A percentile compares a stretch with the other conserved stretches of the same genome.
Evolutionary conservation across 1,140 invertebrate genomes (phyloP).

Genomic region (Papilio polytes): DNA sequence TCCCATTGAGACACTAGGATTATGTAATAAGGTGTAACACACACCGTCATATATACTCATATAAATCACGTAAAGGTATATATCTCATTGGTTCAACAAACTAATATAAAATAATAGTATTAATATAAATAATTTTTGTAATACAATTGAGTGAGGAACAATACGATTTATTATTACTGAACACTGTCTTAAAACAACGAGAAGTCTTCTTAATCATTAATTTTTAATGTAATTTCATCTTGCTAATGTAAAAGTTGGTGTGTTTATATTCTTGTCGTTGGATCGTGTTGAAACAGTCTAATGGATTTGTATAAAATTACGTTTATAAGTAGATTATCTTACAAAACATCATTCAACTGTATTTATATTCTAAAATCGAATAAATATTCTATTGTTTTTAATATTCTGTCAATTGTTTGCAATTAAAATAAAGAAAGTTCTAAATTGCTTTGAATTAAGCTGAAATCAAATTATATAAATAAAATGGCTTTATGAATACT

Average conservation of each 20-base stretch:
- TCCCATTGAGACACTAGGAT: no score
- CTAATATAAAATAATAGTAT: no score
- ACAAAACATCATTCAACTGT: neutral
- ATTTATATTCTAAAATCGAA: neutral
- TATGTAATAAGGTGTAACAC: no score
- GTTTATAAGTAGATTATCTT: neutral
- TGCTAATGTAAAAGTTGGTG: conserved; percentile 9
- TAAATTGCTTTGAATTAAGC: neutral
- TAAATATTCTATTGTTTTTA: no score
- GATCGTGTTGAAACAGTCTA: conserved; percentile 16
- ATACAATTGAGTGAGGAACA: neutral
- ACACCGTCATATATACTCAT: no score
- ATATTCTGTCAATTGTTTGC: neutral
- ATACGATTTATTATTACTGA: neutral
- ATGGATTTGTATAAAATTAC: neutral
- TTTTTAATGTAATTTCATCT: conserved; percentile 18
- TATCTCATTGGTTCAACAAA: neutral
- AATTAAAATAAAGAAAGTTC: neutral
- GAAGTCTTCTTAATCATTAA: neutral
- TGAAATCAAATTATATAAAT: neutral
- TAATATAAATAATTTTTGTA: neutral
- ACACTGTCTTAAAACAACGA: neutral
- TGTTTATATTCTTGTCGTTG: neutral
- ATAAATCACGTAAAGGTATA: neutral
- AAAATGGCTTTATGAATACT: neutral